Evolutionary conservation across 2,113 vertebrate genomes (phyloP).

Genomic region (Corythornis cristatus): DNA sequence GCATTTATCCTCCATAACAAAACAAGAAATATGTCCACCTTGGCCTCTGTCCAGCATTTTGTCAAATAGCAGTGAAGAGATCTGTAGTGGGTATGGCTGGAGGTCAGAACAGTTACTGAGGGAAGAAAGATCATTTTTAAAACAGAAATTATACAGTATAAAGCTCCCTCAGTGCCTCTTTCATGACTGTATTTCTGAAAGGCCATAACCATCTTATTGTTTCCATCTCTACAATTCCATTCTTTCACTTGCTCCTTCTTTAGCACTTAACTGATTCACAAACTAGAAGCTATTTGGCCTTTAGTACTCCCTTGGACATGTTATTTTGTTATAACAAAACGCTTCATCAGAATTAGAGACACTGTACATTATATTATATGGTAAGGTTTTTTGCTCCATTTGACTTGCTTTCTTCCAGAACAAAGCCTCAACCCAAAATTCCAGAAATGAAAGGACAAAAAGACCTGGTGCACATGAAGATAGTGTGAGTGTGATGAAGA

Average conservation of each 20-base stretch:
- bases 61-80: background rate
- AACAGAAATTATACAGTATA: background rate
- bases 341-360: constrained; percentile 12
- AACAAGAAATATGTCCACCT: constrained; percentile 36
- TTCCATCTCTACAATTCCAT: background rate
- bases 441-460: background rate
- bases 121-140: background rate
- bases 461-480: background rate
- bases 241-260: constrained; percentile 30
- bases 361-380: background rate
- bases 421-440: constrained; percentile 10
- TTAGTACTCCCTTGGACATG: background rate
- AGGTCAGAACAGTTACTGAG: constrained; percentile 14
- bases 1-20: constrained; percentile 10
- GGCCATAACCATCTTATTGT: background rate
- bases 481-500: background rate
- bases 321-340: background rate
- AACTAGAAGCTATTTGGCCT: constrained; percentile 47
- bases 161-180: background rate
- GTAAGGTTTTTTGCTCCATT: background rate
- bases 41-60: constrained; percentile 39
- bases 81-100: background rate
- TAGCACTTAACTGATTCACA: background rate
- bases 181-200: background rate
- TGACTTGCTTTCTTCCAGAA: background rate